phyloP scores from a whole-genome alignment of 2,113 vertebrate species.

The Bothrops jararaca region DNA sequence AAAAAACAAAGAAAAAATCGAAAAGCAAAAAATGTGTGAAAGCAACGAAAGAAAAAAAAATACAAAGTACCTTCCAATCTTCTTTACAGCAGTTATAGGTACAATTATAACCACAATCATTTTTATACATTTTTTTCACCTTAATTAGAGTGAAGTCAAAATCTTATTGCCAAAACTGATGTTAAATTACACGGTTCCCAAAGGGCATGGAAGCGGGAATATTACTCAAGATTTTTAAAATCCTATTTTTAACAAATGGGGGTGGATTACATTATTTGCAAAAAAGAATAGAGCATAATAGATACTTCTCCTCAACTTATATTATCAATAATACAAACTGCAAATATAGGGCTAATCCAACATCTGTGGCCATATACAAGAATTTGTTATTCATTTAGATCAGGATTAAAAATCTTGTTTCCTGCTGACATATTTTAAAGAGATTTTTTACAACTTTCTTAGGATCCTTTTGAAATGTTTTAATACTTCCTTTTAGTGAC shows the following conservation, averaged over 20 bases:
- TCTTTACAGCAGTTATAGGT: too few relatives aligned
- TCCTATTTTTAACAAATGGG: conserved; percentile 10
- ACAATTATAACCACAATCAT: background rate
- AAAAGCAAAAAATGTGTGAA: too few relatives aligned
- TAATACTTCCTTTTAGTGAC: too few relatives aligned
- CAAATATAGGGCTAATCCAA: background rate
- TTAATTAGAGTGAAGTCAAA: conserved; percentile 8
- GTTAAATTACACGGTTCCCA: conserved; percentile 30
- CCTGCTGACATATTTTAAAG: too few relatives aligned
- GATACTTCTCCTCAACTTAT: background rate
- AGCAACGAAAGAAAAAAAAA: too few relatives aligned
- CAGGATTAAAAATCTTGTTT: too few relatives aligned
- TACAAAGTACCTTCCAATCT: too few relatives aligned
- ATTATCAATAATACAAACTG: background rate
- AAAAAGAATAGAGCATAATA: background rate
- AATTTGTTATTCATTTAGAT: background rate
- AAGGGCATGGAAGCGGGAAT: background rate
- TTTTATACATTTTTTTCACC: conserved; percentile 3
- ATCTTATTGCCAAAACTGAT: conserved; percentile 30
- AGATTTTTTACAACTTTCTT: too few relatives aligned
- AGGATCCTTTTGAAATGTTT: too few relatives aligned
- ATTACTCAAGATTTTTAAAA: background rate
- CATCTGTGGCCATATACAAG: background rate
- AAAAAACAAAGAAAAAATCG: too few relatives aligned
- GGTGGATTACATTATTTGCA: conserved; percentile 26